Percentiles rank a stretch among this genome's conserved stretches.
Evolutionary conservation across 2,888 invertebrate species (phyloP).

Genomic region (Diarsia brunnea): DNA sequence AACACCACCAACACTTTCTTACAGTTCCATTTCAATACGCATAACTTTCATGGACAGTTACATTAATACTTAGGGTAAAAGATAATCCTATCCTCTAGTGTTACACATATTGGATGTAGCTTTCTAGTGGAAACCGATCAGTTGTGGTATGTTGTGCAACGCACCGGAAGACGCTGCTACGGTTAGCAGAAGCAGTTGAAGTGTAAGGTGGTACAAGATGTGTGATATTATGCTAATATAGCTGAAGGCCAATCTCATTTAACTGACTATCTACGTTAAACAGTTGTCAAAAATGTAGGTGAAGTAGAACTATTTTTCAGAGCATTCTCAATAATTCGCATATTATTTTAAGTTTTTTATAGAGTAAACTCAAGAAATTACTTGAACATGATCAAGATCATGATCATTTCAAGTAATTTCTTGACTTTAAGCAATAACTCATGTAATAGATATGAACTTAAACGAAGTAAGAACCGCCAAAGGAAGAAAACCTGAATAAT

Average conservation of each 20-base stretch:
- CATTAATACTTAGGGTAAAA: slow-evolving; percentile 68
- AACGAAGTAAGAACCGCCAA: no score
- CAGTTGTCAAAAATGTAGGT: not conserved
- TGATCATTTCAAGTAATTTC: no score
- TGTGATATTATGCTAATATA: slow-evolving; percentile 7
- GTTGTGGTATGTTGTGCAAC: slow-evolving; percentile 85
- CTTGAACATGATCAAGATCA: no score
- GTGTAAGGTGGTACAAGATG: slow-evolving; percentile 10
- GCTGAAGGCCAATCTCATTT: not conserved
- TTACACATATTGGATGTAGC: slow-evolving; percentile 87
- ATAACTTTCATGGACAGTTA: slow-evolving; percentile 60
- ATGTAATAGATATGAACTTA: no score
- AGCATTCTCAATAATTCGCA: no score
- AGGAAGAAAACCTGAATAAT: no score
- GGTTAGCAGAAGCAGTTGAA: slow-evolving; percentile 50
- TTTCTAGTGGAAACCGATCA: slow-evolving; percentile 87
- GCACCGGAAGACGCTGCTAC: slow-evolving; percentile 78
- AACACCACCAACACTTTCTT: slow-evolving; percentile 25
- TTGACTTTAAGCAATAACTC: no score
- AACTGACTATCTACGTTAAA: not conserved
- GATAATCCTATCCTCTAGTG: slow-evolving; percentile 81
- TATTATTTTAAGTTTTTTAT: no score
- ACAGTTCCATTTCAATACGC: slow-evolving; percentile 51
- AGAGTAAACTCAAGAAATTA: no score
- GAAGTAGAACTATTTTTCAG: not conserved